Conservation (phyloP, 2,888 invertebrate species). For the Lampropteryx suffumata region DNA sequence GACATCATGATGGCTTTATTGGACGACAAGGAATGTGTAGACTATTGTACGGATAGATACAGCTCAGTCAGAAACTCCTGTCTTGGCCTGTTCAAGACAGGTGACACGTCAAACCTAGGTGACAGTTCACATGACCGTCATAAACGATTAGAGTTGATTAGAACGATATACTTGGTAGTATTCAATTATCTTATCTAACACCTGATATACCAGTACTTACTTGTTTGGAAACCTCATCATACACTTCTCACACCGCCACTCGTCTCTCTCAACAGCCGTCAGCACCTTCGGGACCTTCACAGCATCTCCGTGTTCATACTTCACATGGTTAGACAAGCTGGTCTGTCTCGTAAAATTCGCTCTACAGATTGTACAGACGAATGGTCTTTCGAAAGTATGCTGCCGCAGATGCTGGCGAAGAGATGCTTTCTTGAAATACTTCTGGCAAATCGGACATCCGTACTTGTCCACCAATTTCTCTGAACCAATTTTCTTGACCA, state of each 20-base stretch:
- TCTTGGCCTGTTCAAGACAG: no score
- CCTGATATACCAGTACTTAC: constrained; percentile 42
- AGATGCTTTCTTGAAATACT: constrained; percentile 85
- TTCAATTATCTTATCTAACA: no score
- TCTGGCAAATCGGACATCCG: constrained; percentile 86
- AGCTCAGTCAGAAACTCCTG: no score
- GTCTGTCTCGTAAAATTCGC: constrained; percentile 86
- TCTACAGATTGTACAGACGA: constrained; percentile 84
- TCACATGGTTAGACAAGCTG: constrained; percentile 85
- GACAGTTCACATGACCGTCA: no score
- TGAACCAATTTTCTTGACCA: constrained; percentile 43
- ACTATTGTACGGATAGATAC: not conserved
- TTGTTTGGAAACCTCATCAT: constrained; percentile 52
- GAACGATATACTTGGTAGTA: no score
- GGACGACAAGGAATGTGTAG: constrained; percentile 1
- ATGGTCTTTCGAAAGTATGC: constrained; percentile 90
- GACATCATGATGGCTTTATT: constrained; percentile 27
- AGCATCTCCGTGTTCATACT: constrained; percentile 70
- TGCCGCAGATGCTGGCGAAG: constrained; percentile 87
- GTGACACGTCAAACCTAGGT: no score
- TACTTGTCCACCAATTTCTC: constrained; percentile 74
- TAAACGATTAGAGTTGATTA: no score
- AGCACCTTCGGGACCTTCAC: constrained; percentile 37
- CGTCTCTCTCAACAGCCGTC: constrained; percentile 35
- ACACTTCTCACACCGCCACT: constrained; percentile 52